These are phyloP conservation scores for Drosophila mettleri DNA, from an alignment of 2,888 invertebrate species.

Conservation along the genomic window DNA sequence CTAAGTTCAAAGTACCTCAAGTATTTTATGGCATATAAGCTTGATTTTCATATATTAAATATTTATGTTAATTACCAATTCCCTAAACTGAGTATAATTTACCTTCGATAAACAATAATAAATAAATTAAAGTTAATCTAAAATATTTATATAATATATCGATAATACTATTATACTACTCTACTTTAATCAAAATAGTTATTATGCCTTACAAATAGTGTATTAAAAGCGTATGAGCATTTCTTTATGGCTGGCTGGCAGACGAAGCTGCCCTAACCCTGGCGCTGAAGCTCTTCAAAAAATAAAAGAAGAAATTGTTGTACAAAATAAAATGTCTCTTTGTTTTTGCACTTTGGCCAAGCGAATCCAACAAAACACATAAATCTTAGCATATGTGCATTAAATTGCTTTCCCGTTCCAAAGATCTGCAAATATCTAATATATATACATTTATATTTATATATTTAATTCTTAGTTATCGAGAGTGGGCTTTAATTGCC, in stretches of 20 bases:
- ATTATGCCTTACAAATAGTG: conserved; percentile 4
- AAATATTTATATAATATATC: background rate
- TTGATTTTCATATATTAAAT: too few relatives aligned
- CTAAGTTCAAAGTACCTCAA: too few relatives aligned
- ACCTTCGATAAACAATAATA: too few relatives aligned
- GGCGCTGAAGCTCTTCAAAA: conserved; percentile 10
- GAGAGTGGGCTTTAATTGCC: conserved; percentile 59
- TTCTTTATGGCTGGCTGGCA: conserved; percentile 61
- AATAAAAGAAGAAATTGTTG: conserved; percentile 53
- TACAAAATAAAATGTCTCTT: conserved; percentile 77
- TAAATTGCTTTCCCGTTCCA: conserved; percentile 53
- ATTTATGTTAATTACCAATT: too few relatives aligned
- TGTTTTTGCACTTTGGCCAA: conserved; percentile 70
- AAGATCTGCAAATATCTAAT: conserved; percentile 21
- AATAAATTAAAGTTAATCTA: too few relatives aligned
- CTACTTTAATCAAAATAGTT: background rate
- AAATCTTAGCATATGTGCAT: conserved; percentile 79
- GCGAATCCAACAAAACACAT: conserved; percentile 73
- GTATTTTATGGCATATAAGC: too few relatives aligned
- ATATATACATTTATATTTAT: background rate
- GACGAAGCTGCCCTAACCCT: conserved; percentile 28
- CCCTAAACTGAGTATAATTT: too few relatives aligned
- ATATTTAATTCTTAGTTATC: conserved; percentile 15
- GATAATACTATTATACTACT: too few relatives aligned
- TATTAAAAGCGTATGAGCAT: conserved; percentile 31